These are phyloP conservation scores for Dastarcus helophoroides DNA, from an alignment of 2,888 invertebrate species.

Conservation along the genomic window DNA sequence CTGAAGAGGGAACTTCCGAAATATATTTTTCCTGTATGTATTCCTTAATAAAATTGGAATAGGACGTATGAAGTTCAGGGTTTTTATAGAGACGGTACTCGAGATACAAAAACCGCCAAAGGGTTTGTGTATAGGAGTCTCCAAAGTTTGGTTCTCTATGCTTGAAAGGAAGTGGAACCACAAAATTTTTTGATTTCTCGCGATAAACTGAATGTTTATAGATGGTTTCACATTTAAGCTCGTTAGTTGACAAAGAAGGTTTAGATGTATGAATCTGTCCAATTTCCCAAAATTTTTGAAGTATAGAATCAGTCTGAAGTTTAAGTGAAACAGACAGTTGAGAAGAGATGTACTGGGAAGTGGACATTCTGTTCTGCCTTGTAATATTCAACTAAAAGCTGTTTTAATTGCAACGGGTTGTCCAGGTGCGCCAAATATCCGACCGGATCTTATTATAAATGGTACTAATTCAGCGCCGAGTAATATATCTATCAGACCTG, in stretches of 20 bases:
- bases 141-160: conserved; percentile 4
- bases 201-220: conserved; percentile 1
- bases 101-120: conserved; percentile 1
- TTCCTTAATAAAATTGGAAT: conserved; percentile 3
- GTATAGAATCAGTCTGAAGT: conserved; percentile 4
- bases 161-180: conserved; percentile 3
- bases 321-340: conserved; percentile 2
- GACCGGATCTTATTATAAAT: conserved; percentile 1
- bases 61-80: conserved; percentile 3
- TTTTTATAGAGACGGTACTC: conserved; percentile 2
- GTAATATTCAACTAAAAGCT: conserved; percentile 5
- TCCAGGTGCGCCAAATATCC: conserved; percentile 1
- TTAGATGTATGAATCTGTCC: conserved; percentile 4
- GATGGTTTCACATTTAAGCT: conserved; percentile 4
- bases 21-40: conserved; percentile 4
- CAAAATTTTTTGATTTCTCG: conserved; percentile 2
- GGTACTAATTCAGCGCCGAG: conserved; percentile 5
- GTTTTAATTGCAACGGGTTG: conserved; percentile 2
- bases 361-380: conserved; percentile 2
- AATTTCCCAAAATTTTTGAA: conserved; percentile 6
- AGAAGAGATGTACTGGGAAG: conserved; percentile 1
- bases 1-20: conserved; percentile 5
- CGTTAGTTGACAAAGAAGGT: not conserved
- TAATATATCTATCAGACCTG: conserved; percentile 6
- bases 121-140: too few species aligned